A percentile compares a stretch with the other conserved stretches of the same genome.
Conservation (phyloP, 1,140 invertebrate species). For the Neodiprion lecontei region DNA sequence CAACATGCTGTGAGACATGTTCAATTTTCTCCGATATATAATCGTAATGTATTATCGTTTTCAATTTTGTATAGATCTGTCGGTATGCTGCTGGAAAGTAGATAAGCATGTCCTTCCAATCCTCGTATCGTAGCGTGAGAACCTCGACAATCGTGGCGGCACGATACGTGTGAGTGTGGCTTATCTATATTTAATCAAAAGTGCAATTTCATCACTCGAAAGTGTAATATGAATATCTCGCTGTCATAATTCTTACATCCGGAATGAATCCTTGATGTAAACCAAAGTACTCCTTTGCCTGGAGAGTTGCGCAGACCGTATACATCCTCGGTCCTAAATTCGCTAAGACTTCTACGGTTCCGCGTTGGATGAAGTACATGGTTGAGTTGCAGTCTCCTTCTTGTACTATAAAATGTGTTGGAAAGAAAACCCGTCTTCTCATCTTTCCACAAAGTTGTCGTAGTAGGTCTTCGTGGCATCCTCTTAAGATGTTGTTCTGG, state of each 20-base stretch:
- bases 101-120: conserved; percentile 29
- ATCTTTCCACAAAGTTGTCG: conserved; percentile 52
- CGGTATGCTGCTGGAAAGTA: conserved; percentile 30
- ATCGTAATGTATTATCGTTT: not conserved
- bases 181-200: not conserved
- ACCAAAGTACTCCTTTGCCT: conserved; percentile 7
- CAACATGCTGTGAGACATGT: not conserved
- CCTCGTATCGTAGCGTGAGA: conserved; percentile 19
- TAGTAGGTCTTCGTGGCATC: conserved; percentile 54
- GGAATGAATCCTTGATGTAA: conserved; percentile 3
- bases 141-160: conserved; percentile 22
- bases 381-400: conserved; percentile 54
- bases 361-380: conserved; percentile 58
- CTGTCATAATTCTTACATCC: not conserved
- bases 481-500: conserved; percentile 51
- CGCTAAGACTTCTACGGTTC: conserved; percentile 38
- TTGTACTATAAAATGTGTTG: conserved; percentile 58
- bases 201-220: not conserved
- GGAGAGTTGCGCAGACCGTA: not conserved
- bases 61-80: conserved; percentile 25
- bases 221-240: not conserved
- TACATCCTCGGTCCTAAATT: not conserved
- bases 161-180: conserved; percentile 30
- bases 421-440: conserved; percentile 47
- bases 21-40: not conserved